A percentile compares a stretch with the other conserved stretches of the same genome.
Evolutionary conservation across 2,797 vertebrate species (phyloP).

Genomic region (Bradypodion pumilum): DNA sequence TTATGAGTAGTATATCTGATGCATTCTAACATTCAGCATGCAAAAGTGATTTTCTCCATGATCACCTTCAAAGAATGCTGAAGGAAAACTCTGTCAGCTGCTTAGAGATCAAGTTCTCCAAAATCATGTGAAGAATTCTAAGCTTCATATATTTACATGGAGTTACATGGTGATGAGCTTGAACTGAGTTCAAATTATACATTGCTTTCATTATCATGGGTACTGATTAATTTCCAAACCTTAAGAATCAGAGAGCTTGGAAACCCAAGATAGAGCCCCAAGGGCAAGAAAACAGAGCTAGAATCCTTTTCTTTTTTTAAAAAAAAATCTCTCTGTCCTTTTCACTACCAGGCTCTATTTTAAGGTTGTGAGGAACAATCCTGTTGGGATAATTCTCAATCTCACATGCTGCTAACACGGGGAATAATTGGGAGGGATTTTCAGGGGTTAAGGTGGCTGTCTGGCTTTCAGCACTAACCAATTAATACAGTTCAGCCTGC

Average conservation of each 20-base stretch:
- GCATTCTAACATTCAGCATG: constrained; percentile 30
- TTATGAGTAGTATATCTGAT: constrained; percentile 32
- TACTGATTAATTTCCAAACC: background rate
- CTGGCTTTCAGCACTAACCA: no score
- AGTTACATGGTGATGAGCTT: background rate
- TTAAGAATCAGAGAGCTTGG: background rate
- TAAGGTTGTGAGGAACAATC: background rate
- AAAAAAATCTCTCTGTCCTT: background rate
- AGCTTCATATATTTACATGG: background rate
- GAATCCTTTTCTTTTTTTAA: background rate
- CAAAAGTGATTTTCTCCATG: constrained; percentile 41
- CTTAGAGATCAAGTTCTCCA: background rate
- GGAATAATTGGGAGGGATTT: no score
- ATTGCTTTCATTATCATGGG: background rate
- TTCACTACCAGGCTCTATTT: background rate
- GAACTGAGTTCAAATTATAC: background rate
- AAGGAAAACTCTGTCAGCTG: background rate
- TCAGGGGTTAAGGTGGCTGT: no score
- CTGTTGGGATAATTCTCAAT: no score
- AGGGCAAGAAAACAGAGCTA: background rate
- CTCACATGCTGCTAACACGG: no score
- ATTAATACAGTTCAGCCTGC: no score
- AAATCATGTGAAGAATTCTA: background rate
- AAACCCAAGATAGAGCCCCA: background rate
- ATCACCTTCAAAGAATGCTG: background rate